phyloP scores from a whole-genome alignment of 2,113 vertebrate genomes.

The Cariama cristata region DNA sequence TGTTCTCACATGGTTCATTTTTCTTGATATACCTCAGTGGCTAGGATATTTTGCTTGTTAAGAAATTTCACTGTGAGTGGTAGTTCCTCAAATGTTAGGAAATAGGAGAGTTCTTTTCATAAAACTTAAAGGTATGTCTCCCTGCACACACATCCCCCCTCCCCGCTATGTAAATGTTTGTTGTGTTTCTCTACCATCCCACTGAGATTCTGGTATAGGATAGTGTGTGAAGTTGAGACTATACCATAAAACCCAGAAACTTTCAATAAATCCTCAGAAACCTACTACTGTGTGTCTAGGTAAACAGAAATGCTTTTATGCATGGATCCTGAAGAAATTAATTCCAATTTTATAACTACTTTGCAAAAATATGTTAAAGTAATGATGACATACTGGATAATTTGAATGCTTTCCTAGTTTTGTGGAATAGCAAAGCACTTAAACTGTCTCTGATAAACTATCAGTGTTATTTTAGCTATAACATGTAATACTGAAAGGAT shows the following conservation, averaged over 20 bases:
- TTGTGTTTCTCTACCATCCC: background rate
- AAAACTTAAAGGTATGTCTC: background rate
- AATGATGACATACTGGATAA: background rate
- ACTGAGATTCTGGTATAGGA: background rate
- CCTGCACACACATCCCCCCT: accelerated
- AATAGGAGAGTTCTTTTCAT: background rate
- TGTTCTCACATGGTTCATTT: background rate
- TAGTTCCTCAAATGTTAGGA: background rate
- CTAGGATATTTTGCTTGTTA: background rate
- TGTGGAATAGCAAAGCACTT: background rate
- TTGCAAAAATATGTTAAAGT: background rate
- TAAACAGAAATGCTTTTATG: background rate
- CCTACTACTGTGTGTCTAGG: background rate
- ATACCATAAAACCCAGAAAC: background rate
- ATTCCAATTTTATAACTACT: background rate
- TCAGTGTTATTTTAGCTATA: conserved; percentile 21
- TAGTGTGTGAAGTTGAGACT: background rate
- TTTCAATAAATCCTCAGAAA: background rate
- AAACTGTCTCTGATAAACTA: background rate
- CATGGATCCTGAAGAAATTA: background rate
- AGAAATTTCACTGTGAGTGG: background rate
- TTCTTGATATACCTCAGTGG: background rate
- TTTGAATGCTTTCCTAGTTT: background rate
- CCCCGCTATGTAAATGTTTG: background rate
- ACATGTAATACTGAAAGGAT: background rate